Evolutionary conservation across 2,797 vertebrate species (phyloP).

Genomic region (Acipenser ruthenus): DNA sequence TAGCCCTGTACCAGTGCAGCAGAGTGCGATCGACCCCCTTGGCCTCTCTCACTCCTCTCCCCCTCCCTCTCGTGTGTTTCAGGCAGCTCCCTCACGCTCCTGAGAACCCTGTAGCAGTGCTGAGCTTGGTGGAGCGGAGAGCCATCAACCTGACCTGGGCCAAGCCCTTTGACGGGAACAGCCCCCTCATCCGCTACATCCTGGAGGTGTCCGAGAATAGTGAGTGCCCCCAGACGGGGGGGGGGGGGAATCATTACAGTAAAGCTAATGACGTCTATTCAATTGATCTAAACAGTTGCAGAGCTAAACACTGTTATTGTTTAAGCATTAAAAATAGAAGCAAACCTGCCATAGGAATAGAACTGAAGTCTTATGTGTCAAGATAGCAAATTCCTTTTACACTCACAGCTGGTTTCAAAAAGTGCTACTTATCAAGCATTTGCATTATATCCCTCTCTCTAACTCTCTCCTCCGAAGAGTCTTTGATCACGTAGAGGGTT

Average conservation of each 20-base stretch:
- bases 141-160: slow-evolving; percentile 91
- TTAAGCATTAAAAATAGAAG: no score
- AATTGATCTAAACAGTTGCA: no score
- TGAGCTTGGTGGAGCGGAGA: slow-evolving; percentile 72
- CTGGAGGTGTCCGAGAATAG: slow-evolving; percentile 96
- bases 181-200: slow-evolving; percentile 80
- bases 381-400: no score
- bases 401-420: no score
- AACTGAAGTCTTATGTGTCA: no score
- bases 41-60: neutral
- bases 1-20: slow-evolving; percentile 7
- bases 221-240: slow-evolving; percentile 50
- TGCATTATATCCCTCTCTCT: no score
- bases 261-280: no score
- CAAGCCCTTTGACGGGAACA: slow-evolving; percentile 92
- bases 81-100: slow-evolving; percentile 91
- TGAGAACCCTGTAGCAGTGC: slow-evolving; percentile 68
- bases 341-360: no score
- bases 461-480: no score
- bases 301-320: no score
- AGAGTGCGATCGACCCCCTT: slow-evolving; percentile 19
- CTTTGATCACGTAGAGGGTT: no score
- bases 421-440: no score
- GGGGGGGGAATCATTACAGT: neutral
- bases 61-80: slow-evolving; percentile 2